Conservation (phyloP, 2,113 vertebrate genomes). For the Pipa parva region DNA sequence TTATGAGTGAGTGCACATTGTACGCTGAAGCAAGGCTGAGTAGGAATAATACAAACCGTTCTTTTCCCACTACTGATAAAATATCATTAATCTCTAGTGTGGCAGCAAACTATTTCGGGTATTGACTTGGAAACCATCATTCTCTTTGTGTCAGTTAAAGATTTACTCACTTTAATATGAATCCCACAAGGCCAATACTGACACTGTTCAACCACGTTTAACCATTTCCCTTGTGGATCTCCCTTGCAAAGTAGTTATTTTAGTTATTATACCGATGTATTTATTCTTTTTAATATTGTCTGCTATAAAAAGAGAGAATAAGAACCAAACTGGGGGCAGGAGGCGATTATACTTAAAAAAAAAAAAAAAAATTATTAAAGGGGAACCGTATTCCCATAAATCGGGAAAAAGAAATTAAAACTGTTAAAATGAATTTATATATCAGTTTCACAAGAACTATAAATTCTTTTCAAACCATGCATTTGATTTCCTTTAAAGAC, state of each 20-base stretch:
- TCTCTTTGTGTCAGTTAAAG: not conserved
- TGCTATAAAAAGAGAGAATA: too few species aligned
- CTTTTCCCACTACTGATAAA: slow-evolving; percentile 6
- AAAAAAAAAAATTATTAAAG: too few species aligned
- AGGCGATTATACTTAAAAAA: too few species aligned
- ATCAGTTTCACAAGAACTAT: too few species aligned
- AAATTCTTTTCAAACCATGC: too few species aligned
- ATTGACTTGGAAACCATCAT: slow-evolving; percentile 7
- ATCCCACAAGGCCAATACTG: not conserved
- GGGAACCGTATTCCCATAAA: too few species aligned
- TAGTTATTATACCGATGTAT: too few species aligned
- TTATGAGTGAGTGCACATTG: not conserved
- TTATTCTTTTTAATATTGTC: too few species aligned
- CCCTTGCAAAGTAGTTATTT: not conserved
- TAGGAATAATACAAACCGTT: slow-evolving; percentile 12
- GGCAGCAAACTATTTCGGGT: slow-evolving; percentile 2
- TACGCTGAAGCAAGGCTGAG: slow-evolving; percentile 11
- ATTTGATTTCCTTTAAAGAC: too few species aligned
- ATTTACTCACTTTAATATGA: not conserved
- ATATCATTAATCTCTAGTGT: slow-evolving; percentile 2
- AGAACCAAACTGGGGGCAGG: too few species aligned
- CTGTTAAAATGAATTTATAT: too few species aligned
- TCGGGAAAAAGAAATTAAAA: too few species aligned
- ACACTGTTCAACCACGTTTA: not conserved
- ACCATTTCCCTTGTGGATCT: not conserved